Conservation (phyloP, 35 echinoderm and acorn worm species). For the Strongylocentrotus purpuratus region DNA sequence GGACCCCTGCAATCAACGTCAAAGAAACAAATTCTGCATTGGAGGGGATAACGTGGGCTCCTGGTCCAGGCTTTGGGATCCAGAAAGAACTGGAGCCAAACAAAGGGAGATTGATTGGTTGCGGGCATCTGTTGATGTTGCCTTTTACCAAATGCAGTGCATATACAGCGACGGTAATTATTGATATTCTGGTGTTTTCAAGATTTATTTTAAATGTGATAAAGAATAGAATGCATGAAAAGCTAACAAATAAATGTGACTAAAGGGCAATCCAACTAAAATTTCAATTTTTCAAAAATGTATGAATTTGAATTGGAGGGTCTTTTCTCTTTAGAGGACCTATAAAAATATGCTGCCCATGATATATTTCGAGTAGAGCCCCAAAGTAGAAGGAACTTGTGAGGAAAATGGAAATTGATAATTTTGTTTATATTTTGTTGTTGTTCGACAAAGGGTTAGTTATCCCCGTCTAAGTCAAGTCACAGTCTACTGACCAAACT, state of each 20-base stretch:
- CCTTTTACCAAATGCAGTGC: constrained; percentile 54
- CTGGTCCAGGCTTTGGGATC: constrained; percentile 91
- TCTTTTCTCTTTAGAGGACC: no score
- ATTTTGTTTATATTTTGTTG: neutral
- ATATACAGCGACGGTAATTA: constrained; percentile 90
- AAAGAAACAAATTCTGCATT: constrained; percentile 51
- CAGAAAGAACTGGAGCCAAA: constrained; percentile 79
- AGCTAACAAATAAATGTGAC: no score
- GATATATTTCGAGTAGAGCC: no score
- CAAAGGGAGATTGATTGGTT: constrained; percentile 80
- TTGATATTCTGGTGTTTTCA: no score
- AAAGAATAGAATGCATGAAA: no score
- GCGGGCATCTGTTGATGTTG: constrained; percentile 78
- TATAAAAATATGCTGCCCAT: no score
- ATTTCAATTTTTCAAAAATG: no score
- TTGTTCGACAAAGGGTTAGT: neutral
- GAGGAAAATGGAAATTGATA: no score
- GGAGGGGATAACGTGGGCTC: constrained; percentile 47
- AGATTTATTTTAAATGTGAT: no score
- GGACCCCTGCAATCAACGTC: constrained; percentile 69
- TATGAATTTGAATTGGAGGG: no score
- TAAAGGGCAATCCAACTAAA: neutral
- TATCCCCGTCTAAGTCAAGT: neutral
- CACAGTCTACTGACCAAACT: neutral
- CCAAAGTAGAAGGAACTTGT: no score